A percentile compares a stretch with the other conserved stretches of the same genome.
phyloP scores from a whole-genome alignment of 2,113 vertebrate species.

The Grantiella picta region DNA sequence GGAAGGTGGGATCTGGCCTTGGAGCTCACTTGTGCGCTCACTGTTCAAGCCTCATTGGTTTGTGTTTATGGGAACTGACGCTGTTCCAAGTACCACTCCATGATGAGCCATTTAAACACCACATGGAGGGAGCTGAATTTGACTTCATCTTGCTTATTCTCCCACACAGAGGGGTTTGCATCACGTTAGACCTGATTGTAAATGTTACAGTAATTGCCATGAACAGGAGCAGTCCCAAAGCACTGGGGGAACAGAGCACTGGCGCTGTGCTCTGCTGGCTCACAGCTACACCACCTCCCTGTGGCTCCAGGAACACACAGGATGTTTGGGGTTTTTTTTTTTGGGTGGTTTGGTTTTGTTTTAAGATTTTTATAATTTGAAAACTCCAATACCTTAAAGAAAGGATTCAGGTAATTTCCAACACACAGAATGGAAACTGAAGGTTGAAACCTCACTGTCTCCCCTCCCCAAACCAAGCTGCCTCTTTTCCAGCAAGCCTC shows the following conservation, averaged over 20 bases:
- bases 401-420: neutral
- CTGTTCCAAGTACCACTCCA: conserved; percentile 13
- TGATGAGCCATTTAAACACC: conserved; percentile 16
- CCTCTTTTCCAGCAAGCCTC: neutral
- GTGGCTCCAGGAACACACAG: neutral
- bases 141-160: conserved; percentile 22
- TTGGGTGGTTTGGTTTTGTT: neutral
- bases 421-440: neutral
- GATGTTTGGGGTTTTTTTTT: rapidly evolving
- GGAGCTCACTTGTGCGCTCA: neutral
- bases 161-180: conserved; percentile 1
- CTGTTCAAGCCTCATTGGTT: conserved; percentile 36
- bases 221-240: neutral
- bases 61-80: conserved; percentile 22
- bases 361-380: neutral
- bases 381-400: neutral
- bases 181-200: neutral
- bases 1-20: neutral
- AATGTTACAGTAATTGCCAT: neutral
- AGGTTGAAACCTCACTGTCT: neutral
- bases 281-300: neutral
- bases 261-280: neutral
- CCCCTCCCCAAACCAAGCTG: neutral
- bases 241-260: neutral
- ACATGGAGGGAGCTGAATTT: conserved; percentile 22